Evolutionary conservation across 2,797 vertebrate species (phyloP).

Genomic region (Sebastolobus altivelis): DNA sequence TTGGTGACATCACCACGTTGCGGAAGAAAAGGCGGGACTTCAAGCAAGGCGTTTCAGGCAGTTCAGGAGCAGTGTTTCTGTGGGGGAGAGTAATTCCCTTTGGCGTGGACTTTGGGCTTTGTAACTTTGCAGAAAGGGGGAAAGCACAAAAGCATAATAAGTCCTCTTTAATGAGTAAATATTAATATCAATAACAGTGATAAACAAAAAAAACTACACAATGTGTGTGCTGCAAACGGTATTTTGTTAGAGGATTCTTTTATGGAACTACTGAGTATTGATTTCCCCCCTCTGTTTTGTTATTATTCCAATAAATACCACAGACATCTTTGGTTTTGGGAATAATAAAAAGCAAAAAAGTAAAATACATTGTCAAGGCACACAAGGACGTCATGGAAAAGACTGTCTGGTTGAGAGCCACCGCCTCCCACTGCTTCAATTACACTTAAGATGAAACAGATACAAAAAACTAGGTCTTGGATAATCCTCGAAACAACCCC

Average conservation of each 20-base stretch:
- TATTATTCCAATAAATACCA: slow-evolving; percentile 1
- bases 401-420: slow-evolving; percentile 24
- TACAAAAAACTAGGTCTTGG: slow-evolving; percentile 48
- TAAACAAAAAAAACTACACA: not conserved
- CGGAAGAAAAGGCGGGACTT: too few relatives aligned
- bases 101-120: too few relatives aligned
- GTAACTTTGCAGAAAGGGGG: not conserved
- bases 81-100: too few relatives aligned
- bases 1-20: too few relatives aligned
- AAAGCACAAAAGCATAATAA: not conserved
- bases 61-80: too few relatives aligned
- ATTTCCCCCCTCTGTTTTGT: not conserved
- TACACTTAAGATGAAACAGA: slow-evolving; percentile 58
- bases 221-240: not conserved
- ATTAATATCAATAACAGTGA: not conserved
- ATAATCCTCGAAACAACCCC: slow-evolving; percentile 46
- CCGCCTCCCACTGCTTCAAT: slow-evolving; percentile 44
- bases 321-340: not conserved
- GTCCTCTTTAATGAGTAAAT: slow-evolving; percentile 7
- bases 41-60: too few relatives aligned
- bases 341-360: slow-evolving; percentile 8
- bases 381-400: slow-evolving; percentile 16
- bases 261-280: not conserved
- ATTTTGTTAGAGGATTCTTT: not conserved
- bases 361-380: slow-evolving; percentile 16